Base-by-base conservation (phyloP, 2,888 invertebrate genomes). In the Caenorhabditis panamensis region DNA sequence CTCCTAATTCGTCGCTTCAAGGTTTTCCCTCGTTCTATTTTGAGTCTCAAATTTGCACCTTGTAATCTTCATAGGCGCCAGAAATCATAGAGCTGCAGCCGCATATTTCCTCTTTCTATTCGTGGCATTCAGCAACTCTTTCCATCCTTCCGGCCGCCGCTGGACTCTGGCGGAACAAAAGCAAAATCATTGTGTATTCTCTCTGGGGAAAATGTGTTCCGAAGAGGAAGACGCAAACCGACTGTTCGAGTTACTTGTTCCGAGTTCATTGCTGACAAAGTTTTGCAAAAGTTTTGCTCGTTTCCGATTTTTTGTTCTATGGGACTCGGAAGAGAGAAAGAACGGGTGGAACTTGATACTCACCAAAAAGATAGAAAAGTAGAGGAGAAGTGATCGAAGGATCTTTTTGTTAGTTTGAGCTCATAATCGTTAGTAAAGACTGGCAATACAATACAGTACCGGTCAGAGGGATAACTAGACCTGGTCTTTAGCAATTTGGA, bases 201-300 rank as follows among this genome's bases (percentile, higher is more conserved):
- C 72, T 72, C 72, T 64, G 62, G 72, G 72, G 72, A 51, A 20
- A 63, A 64, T 72, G 63, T 64, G 72, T 72, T 72, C 72, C 53
- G 36, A 62, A 62, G n/a, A n/a, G n/a, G n/a, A n/a, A n/a, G n/a
- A n/a, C n/a, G n/a, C n/a, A n/a, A 71, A 11, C n/a, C 49, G 18
- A 58, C 24, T 6, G 16, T 20, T 22, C 59, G 22, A 47, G 9
- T 26, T 61, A 22, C 41, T 44, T 20, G 18, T 28, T 53, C 41
- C 41, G 41, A 41, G 41, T 13, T 13, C 8, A 41, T 9, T 31
- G 41, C 2, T 11, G 11, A 24, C 64, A 37, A 26, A 26, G 28
- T 58, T 67, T 58, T 67, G 67, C 58, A 58, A 67, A 67, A 41
- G 9, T 41, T 41, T 2, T 13, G 41, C 67, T 67, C 58, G 56